Conservation (phyloP, 2,113 vertebrate genomes). For the Sterrhoptilus dennistouni region DNA sequence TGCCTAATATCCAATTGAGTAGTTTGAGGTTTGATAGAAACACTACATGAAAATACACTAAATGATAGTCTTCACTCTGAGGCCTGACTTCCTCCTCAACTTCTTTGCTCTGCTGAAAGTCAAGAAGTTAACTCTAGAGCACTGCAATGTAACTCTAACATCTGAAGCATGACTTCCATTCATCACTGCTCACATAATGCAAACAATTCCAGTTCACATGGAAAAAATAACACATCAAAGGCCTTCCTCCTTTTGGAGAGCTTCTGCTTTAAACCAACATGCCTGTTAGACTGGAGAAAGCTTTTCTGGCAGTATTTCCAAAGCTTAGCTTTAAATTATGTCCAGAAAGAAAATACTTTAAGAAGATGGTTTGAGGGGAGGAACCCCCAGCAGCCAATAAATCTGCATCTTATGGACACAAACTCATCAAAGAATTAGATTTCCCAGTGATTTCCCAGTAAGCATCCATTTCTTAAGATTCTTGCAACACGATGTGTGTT, state of each 20-base stretch:
- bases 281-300: constrained; percentile 15
- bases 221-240: constrained; percentile 61
- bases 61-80: background rate
- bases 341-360: background rate
- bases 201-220: constrained; percentile 49
- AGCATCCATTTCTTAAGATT: background rate
- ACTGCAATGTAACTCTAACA: background rate
- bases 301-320: constrained; percentile 33
- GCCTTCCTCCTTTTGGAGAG: constrained; percentile 28
- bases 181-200: background rate
- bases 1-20: background rate
- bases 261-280: constrained; percentile 57
- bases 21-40: background rate
- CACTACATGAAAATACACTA: background rate
- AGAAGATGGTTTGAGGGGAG: background rate
- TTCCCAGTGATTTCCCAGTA: background rate
- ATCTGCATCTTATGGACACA: background rate
- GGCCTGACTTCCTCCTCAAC: background rate
- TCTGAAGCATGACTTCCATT: constrained; percentile 28
- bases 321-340: constrained; percentile 19
- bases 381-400: background rate
- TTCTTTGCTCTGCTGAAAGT: background rate
- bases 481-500: background rate
- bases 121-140: background rate
- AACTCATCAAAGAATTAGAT: background rate